phyloP scores from a whole-genome alignment of 2,888 invertebrate species.

The Sinodicranocentrus sp. region DNA sequence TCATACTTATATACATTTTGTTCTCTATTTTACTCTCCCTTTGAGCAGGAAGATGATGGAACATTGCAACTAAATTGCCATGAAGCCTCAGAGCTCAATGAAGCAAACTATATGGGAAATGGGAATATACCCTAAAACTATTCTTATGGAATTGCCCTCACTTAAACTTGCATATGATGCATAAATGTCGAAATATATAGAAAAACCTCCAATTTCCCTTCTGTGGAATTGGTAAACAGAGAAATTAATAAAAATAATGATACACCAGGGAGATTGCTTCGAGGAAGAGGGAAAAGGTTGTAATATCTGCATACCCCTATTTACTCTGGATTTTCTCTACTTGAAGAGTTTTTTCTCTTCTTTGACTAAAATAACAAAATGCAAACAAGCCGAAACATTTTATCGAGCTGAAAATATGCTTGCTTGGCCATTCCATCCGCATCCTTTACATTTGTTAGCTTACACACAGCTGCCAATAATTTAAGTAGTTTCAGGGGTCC shows the following conservation, averaged over 20 bases:
- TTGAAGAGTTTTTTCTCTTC: conserved; percentile 14
- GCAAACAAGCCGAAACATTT: conserved; percentile 63
- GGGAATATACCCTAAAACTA: too few species aligned
- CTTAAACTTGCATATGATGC: conserved; percentile 1
- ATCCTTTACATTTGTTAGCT: background rate
- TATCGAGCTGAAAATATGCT: conserved; percentile 65
- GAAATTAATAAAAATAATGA: conserved; percentile 64
- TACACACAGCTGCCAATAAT: conserved; percentile 59
- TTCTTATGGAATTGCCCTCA: conserved; percentile 22
- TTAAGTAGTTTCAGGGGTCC: conserved; percentile 34
- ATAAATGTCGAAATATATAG: conserved; percentile 4
- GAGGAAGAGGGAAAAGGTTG: background rate
- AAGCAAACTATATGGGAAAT: too few species aligned
- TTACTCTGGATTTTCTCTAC: too few species aligned
- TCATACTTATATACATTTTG: too few species aligned
- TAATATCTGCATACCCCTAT: too few species aligned
- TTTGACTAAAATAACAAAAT: conserved; percentile 50
- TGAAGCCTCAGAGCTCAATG: conserved; percentile 25
- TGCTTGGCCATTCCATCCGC: background rate
- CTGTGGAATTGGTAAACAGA: conserved; percentile 42
- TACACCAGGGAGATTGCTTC: conserved; percentile 40
- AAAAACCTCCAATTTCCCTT: conserved; percentile 5
- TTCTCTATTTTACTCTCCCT: too few species aligned
- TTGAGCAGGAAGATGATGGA: too few species aligned
- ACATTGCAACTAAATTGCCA: conserved; percentile 21